These are phyloP conservation scores for Leptinotarsa texana DNA, from an alignment of 1,140 invertebrate genomes.

Conservation along the genomic window DNA sequence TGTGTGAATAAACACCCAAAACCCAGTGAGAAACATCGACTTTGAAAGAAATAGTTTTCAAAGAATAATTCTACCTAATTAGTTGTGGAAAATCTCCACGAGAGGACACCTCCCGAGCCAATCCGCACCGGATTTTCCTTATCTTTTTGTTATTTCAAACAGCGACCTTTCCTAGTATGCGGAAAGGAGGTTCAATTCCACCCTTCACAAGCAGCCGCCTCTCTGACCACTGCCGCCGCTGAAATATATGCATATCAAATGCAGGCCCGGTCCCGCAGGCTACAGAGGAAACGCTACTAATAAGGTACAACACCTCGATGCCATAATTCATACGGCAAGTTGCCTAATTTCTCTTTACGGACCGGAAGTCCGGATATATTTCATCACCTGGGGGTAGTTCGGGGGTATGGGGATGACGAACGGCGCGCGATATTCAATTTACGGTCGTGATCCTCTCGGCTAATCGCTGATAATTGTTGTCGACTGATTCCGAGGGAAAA, in stretches of 20 bases:
- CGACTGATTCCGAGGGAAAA: no score
- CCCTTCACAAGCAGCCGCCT: neutral
- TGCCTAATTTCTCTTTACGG: constrained; percentile 16
- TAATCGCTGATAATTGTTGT: no score
- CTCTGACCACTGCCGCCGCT: neutral
- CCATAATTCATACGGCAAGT: constrained; percentile 16
- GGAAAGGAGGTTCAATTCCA: neutral
- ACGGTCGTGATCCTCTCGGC: neutral
- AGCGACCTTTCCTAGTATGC: neutral
- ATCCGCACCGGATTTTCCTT: neutral
- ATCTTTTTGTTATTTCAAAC: neutral
- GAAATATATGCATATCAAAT: constrained; percentile 8
- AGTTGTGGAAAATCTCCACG: neutral
- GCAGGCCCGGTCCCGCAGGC: neutral
- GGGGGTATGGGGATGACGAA: neutral
- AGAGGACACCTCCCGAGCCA: neutral
- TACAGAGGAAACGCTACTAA: constrained; percentile 13
- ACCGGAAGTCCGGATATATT: constrained; percentile 20
- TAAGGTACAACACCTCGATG: constrained; percentile 21
- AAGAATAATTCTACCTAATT: no score
- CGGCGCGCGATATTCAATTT: constrained; percentile 10
- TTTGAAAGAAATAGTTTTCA: no score
- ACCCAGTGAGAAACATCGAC: no score
- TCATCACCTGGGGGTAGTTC: constrained; percentile 9
- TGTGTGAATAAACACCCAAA: no score